Conservation (phyloP, 2,888 invertebrate species). For the Philaethria dido region DNA sequence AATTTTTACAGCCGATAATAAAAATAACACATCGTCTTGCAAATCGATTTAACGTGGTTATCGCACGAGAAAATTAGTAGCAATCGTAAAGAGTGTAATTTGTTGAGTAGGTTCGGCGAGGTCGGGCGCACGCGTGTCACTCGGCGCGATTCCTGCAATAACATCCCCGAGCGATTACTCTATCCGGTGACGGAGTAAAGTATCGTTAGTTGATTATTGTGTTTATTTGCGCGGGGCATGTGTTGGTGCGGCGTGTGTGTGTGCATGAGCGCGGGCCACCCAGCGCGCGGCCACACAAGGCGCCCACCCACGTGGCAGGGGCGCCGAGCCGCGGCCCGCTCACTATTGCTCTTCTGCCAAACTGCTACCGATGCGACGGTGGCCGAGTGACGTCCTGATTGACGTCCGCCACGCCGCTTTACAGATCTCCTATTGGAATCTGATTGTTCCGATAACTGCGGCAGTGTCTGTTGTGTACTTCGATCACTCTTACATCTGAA, state of each 20-base stretch:
- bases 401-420: constrained; percentile 63
- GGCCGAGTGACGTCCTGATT: constrained; percentile 57
- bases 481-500: constrained; percentile 28
- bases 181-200: constrained; percentile 82
- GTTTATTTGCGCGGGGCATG: constrained; percentile 79
- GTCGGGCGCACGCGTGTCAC: constrained; percentile 64
- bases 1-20: constrained; percentile 9
- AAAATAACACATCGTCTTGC: constrained; percentile 14
- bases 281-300: constrained; percentile 82
- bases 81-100: constrained; percentile 26
- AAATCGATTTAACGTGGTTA: constrained; percentile 26
- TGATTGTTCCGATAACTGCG: constrained; percentile 37
- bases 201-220: constrained; percentile 83
- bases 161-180: constrained; percentile 78
- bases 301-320: constrained; percentile 81
- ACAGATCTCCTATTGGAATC: constrained; percentile 37
- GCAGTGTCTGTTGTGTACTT: constrained; percentile 24
- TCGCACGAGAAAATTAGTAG: constrained; percentile 21
- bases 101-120: constrained; percentile 34
- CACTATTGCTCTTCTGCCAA: constrained; percentile 49
- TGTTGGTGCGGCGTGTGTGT: constrained; percentile 65
- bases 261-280: constrained; percentile 67
- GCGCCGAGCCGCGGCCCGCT: constrained; percentile 71
- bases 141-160: constrained; percentile 57
- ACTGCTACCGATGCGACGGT: constrained; percentile 54